Evolutionary conservation across 1,140 invertebrate species (phyloP).

Genomic region (Zaprionus nigranus): DNA sequence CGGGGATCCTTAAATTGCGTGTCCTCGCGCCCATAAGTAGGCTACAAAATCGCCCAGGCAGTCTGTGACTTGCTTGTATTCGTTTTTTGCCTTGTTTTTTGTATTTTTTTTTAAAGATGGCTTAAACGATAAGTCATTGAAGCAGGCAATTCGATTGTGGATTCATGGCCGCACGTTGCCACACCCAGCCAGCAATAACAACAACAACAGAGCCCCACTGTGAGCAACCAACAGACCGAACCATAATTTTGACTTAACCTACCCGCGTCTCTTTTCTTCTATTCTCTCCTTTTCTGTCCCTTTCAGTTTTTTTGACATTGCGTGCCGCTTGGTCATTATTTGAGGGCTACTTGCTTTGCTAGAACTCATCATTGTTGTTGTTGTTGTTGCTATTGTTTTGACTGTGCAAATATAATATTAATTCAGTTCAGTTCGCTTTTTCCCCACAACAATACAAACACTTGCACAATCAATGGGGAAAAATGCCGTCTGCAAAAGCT

Average conservation of each 20-base stretch:
- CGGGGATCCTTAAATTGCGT: constrained; percentile 52
- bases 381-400: constrained; percentile 38
- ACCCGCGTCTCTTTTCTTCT: neutral
- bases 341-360: constrained; percentile 26
- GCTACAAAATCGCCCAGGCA: constrained; percentile 12
- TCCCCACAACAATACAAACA: constrained; percentile 26
- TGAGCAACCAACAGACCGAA: constrained; percentile 1
- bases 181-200: constrained; percentile 5
- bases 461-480: constrained; percentile 48
- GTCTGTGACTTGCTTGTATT: neutral
- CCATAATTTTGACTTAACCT: neutral
- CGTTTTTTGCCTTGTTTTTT: neutral
- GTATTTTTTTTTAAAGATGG: constrained; percentile 24
- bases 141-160: constrained; percentile 40
- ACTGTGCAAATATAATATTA: constrained; percentile 70
- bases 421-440: constrained; percentile 44
- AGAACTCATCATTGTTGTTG: constrained; percentile 16
- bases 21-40: constrained; percentile 41
- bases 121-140: constrained; percentile 52
- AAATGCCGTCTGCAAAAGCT: constrained; percentile 26
- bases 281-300: neutral
- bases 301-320: constrained; percentile 48
- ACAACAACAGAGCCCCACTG: neutral
- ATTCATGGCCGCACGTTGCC: constrained; percentile 12
- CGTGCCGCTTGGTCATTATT: constrained; percentile 69